Evolutionary conservation across 2,113 vertebrate species (phyloP).

Genomic region (Rhineura floridana): DNA sequence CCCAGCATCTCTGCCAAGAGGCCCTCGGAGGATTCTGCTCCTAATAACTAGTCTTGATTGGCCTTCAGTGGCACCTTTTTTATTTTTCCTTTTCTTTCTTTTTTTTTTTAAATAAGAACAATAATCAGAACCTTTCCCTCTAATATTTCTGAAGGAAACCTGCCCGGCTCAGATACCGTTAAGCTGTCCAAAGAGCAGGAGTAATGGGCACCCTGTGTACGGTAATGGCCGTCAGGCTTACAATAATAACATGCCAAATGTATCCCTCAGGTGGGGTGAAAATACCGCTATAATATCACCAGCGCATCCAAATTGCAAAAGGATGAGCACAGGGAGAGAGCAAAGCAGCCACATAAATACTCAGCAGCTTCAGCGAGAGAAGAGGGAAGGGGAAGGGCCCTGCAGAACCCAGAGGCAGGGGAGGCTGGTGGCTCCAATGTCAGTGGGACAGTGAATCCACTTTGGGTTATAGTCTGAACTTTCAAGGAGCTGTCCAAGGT

Average conservation of each 20-base stretch:
- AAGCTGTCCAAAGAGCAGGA: background rate
- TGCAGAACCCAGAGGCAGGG: background rate
- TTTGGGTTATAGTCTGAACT: too few species aligned
- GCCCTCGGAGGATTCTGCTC: background rate
- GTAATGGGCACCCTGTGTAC: background rate
- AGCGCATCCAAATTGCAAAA: rapidly evolving
- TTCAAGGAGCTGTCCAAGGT: too few species aligned
- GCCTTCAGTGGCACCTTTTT: background rate
- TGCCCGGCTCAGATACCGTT: background rate
- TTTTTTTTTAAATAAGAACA: background rate
- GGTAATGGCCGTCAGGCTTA: background rate
- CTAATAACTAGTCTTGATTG: background rate
- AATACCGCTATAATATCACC: rapidly evolving
- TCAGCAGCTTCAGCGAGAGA: rapidly evolving
- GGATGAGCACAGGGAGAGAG: rapidly evolving
- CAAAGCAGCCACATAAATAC: rapidly evolving
- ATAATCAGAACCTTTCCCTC: background rate
- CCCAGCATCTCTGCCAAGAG: background rate
- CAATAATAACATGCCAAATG: constrained; percentile 17
- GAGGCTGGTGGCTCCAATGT: too few species aligned
- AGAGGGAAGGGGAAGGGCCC: background rate
- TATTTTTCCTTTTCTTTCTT: background rate
- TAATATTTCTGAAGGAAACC: constrained; percentile 41
- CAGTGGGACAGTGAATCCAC: too few species aligned
- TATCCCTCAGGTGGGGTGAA: constrained; percentile 26